Conservation (phyloP, 2,888 invertebrate species). For the Drosophila limbata region DNA sequence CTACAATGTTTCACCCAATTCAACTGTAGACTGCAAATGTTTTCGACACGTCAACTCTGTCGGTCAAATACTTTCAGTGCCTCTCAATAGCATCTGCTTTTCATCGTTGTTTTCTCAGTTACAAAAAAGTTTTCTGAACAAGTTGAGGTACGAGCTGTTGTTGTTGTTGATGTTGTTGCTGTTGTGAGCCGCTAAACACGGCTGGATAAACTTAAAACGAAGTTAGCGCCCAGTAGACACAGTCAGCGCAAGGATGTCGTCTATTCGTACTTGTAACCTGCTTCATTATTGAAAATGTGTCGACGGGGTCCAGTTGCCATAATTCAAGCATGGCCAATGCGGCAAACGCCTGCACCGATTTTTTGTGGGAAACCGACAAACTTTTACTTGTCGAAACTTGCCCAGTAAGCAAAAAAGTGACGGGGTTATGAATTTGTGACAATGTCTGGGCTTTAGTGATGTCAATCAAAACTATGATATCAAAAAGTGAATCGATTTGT, state of each 20-base stretch:
- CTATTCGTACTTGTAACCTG: slow-evolving; percentile 31
- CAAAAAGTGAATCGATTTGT: too few species aligned
- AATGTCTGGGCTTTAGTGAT: not conserved
- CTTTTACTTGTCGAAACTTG: slow-evolving; percentile 39
- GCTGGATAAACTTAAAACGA: slow-evolving; percentile 73
- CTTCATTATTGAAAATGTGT: slow-evolving; percentile 79
- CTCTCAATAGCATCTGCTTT: slow-evolving; percentile 50
- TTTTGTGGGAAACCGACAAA: slow-evolving; percentile 32
- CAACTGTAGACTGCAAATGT: slow-evolving; percentile 63
- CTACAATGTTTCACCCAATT: slow-evolving; percentile 25
- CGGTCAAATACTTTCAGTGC: slow-evolving; percentile 68
- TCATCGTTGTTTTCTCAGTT: slow-evolving; percentile 43
- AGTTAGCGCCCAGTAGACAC: slow-evolving; percentile 54
- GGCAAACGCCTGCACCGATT: slow-evolving; percentile 56
- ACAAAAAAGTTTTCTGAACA: slow-evolving; percentile 62
- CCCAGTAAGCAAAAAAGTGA: not conserved
- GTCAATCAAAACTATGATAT: too few species aligned
- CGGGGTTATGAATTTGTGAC: not conserved
- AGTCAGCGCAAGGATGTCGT: slow-evolving; percentile 26
- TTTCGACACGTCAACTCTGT: slow-evolving; percentile 77
- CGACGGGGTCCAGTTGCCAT: slow-evolving; percentile 74
- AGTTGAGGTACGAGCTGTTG: slow-evolving; percentile 49
- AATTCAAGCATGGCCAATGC: slow-evolving; percentile 69
- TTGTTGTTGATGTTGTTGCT: slow-evolving; percentile 1
- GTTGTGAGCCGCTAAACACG: slow-evolving; percentile 51